Base-by-base conservation (phyloP, 2,888 invertebrate genomes). In the Drosophila bunnanda region DNA sequence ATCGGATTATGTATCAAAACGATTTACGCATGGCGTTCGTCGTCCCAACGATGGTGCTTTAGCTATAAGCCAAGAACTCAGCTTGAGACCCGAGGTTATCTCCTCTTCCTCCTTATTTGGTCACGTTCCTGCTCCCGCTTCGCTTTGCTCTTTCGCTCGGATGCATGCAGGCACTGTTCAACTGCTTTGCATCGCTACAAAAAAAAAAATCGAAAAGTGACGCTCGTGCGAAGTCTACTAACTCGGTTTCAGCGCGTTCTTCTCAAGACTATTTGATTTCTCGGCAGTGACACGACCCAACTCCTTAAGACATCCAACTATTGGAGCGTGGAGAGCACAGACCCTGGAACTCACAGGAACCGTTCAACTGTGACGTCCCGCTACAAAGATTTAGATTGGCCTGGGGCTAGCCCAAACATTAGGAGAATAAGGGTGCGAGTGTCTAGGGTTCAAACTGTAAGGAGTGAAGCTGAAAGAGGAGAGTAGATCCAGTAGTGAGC, bases 171-270 rank as follows among this genome's bases (percentile, higher is more conserved):
- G 80, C 53, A 78, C 90, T 73, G 90, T 54, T 89, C 88, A 86
- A 89, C 90, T 83, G 82, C 86, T 71, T 73, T 75, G 78, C 76
- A 89, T 80, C 75, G 90, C 90, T 89, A 83, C 64, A 39, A 59
- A 59, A 64, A 41, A 89, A 87, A 59, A 52, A 72, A 79, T 75
- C 70, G 67, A 79, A 79, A 82, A 73, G 73, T 78, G 66, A 53
- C 68, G 66, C 60, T 60, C 62, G 74, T 62, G 72, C 80, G 85
- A 74, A 79, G 52, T 15, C 71, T 70, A 73, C 67, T 67, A 46
- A 57, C 65, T 52, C 44, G 32, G 44, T 39, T 32, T 15, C 39
- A 15, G 25, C 9, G 15, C 32, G 32, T 32, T 17, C 32, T 41
- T 38, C 17, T 9, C 5, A 10, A 50, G 32, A 20, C 17, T 34